Evolutionary conservation across 2,797 vertebrate genomes (phyloP).

Genomic region (Poeciliopsis gracilis): DNA sequence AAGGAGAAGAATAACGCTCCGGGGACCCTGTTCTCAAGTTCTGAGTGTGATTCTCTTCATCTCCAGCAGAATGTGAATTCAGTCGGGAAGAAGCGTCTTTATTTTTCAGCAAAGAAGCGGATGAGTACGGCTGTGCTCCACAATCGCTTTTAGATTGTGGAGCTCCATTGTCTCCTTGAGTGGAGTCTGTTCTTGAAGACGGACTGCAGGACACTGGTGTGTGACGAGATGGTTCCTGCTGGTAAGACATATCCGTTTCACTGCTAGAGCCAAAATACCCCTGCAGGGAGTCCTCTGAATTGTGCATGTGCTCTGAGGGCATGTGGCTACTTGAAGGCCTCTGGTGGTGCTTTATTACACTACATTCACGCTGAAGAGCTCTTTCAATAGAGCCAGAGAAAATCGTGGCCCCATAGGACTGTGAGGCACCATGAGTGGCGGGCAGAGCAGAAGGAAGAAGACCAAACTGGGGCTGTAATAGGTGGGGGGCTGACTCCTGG

Average conservation of each 20-base stretch:
- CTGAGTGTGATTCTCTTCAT: constrained; percentile 83
- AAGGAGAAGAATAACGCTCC: constrained; percentile 88
- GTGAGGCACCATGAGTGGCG: constrained; percentile 85
- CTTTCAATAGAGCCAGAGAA: constrained; percentile 96
- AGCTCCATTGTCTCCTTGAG: constrained; percentile 87
- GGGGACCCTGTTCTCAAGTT: constrained; percentile 76
- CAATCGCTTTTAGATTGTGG: constrained; percentile 86
- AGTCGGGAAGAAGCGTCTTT: constrained; percentile 89
- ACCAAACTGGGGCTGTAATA: constrained; percentile 96
- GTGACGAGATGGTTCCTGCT: constrained; percentile 89
- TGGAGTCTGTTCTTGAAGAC: constrained; percentile 80
- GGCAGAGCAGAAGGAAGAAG: constrained; percentile 89
- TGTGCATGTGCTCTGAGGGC: constrained; percentile 89
- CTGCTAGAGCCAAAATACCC: constrained; percentile 84
- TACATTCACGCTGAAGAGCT: constrained; percentile 99
- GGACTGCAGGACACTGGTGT: constrained; percentile 89
- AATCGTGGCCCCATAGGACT: constrained; percentile 89
- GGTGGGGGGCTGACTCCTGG: constrained; percentile 98
- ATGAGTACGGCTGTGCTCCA: constrained; percentile 86
- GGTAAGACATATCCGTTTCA: constrained; percentile 87
- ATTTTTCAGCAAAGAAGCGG: constrained; percentile 81
- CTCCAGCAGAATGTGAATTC: constrained; percentile 81
- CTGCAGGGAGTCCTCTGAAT: constrained; percentile 92
- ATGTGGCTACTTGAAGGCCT: constrained; percentile 96
- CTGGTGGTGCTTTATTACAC: constrained; percentile 99